Evolutionary conservation across 2,888 invertebrate genomes (phyloP).

Genomic region (Tetramorium bicarinatum): DNA sequence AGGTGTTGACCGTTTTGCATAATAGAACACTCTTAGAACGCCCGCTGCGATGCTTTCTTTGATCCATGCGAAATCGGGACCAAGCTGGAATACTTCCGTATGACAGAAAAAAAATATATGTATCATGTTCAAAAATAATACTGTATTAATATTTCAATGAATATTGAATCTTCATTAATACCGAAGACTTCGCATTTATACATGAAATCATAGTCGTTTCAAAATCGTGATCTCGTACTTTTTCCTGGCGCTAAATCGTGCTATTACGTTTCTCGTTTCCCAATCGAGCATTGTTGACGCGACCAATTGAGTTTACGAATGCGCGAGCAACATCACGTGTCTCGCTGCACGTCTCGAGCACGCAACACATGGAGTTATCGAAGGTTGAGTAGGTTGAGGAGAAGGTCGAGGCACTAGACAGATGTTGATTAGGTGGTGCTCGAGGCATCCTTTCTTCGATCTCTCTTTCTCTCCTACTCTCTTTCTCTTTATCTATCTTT

Average conservation of each 20-base stretch:
- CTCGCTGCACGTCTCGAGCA: slow-evolving; percentile 25
- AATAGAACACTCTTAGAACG: slow-evolving; percentile 56
- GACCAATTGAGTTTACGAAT: slow-evolving; percentile 43
- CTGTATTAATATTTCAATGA: neutral
- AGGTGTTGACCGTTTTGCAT: slow-evolving; percentile 67
- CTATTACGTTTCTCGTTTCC: slow-evolving; percentile 2
- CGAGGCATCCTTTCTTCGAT: slow-evolving; percentile 59
- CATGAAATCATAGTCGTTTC: neutral
- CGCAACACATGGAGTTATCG: slow-evolving; percentile 60
- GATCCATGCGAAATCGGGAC: slow-evolving; percentile 22
- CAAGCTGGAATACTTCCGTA: neutral
- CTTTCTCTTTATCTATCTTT: slow-evolving; percentile 44
- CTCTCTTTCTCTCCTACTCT: slow-evolving; percentile 54
- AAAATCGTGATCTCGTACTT: neutral
- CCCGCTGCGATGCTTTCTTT: slow-evolving; percentile 39
- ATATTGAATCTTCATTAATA: neutral
- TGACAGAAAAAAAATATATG: neutral
- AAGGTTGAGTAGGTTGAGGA: slow-evolving; percentile 67
- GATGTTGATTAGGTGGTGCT: slow-evolving; percentile 83
- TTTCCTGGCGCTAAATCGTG: neutral
- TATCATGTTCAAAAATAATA: neutral
- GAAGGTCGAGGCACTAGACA: slow-evolving; percentile 79
- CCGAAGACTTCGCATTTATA: neutral
- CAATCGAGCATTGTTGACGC: slow-evolving; percentile 35
- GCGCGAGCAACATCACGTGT: slow-evolving; percentile 51